Conservation (phyloP, 1,140 invertebrate species). For the Drosophila paulistorum region DNA sequence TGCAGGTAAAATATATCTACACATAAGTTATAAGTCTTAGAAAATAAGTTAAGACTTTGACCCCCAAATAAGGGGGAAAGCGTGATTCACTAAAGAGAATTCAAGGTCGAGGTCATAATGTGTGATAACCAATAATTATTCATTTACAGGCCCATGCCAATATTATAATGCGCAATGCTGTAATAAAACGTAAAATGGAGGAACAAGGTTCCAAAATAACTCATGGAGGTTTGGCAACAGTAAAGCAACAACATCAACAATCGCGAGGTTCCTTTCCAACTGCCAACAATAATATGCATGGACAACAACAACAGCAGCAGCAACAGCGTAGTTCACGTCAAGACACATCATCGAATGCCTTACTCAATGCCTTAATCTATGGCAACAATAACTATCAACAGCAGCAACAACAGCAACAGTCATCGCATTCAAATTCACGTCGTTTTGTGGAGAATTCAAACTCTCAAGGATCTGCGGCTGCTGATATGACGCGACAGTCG, state of each 20-base stretch:
- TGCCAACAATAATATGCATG: not conserved
- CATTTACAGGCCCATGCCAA: conserved; percentile 76
- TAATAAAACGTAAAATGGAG: conserved; percentile 78
- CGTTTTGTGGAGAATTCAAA: conserved; percentile 46
- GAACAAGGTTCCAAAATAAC: conserved; percentile 66
- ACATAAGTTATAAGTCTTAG: no score
- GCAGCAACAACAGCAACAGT: conserved; percentile 30
- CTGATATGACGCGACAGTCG: conserved; percentile 41
- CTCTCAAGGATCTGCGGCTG: conserved; percentile 34
- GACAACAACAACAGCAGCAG: conserved; percentile 35
- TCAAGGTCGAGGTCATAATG: no score
- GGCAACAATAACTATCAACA: conserved; percentile 40
- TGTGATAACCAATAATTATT: conserved; percentile 37
- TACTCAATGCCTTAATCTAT: conserved; percentile 62
- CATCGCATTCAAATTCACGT: conserved; percentile 4
- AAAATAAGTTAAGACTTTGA: no score
- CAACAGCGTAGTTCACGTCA: conserved; percentile 37
- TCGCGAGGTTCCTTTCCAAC: conserved; percentile 12
- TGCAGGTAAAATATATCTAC: conserved; percentile 34
- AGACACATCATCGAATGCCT: conserved; percentile 55
- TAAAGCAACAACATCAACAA: conserved; percentile 15
- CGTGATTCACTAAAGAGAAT: no score
- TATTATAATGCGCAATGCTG: conserved; percentile 78
- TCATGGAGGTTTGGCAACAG: conserved; percentile 25
- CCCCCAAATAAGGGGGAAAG: no score